These are phyloP conservation scores for Ceratina australensis DNA, from an alignment of 1,140 invertebrate species.

Conservation along the genomic window DNA sequence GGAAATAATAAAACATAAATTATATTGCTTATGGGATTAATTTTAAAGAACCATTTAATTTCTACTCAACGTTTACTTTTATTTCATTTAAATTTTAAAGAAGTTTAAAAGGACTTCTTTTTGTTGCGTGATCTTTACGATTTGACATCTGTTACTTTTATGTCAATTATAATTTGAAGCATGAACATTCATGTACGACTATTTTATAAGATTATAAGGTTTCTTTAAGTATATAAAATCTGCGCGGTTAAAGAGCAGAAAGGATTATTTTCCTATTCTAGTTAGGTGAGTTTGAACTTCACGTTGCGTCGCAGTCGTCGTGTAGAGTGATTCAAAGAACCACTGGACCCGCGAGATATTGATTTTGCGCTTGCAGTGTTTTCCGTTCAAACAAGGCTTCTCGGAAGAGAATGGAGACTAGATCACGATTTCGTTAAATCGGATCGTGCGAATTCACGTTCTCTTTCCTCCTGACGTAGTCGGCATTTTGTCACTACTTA, in stretches of 20 bases:
- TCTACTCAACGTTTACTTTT: too few relatives aligned
- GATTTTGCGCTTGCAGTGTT: slow-evolving; percentile 41
- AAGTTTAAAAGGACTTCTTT: too few relatives aligned
- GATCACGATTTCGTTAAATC: slow-evolving; percentile 43
- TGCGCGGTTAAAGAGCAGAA: not conserved
- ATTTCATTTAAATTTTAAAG: too few relatives aligned
- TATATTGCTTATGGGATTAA: too few relatives aligned
- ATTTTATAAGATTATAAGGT: not conserved
- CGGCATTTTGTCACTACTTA: not conserved
- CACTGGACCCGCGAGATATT: slow-evolving; percentile 26
- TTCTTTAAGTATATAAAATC: not conserved
- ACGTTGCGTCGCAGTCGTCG: not conserved
- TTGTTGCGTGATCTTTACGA: too few relatives aligned
- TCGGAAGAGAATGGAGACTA: slow-evolving; percentile 14
- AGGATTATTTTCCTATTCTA: slow-evolving; percentile 10
- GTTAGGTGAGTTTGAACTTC: slow-evolving; percentile 21
- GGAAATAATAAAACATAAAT: too few relatives aligned
- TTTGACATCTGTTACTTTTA: too few relatives aligned
- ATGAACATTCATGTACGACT: not conserved
- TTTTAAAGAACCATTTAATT: too few relatives aligned
- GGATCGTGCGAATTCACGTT: not conserved
- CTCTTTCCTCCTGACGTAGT: not conserved
- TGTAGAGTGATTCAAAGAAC: slow-evolving; percentile 24
- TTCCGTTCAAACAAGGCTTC: slow-evolving; percentile 27
- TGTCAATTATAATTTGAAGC: not conserved